A percentile compares a stretch with the other conserved stretches of the same genome.
phyloP scores from a whole-genome alignment of 92 coral and sea anemone genomes.

The Meandrina meandrites region DNA sequence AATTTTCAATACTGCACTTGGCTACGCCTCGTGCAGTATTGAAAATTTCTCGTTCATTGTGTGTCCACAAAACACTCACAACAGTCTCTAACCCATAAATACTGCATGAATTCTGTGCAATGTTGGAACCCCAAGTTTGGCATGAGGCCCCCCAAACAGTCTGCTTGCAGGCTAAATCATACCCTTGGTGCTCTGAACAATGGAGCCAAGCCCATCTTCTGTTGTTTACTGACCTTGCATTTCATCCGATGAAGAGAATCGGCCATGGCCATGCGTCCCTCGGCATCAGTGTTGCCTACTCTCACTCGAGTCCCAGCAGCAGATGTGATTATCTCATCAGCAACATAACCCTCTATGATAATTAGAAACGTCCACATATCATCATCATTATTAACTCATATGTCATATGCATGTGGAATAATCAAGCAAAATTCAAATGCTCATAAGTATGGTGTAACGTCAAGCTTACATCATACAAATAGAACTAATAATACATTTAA shows the following conservation, averaged over 20 bases:
- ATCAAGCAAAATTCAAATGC: too few species aligned
- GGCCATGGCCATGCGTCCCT: slow-evolving; percentile 96
- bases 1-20: too few species aligned
- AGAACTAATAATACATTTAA: too few species aligned
- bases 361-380: neutral
- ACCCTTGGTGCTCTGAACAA: neutral
- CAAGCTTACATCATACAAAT: too few species aligned
- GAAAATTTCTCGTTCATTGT: too few species aligned
- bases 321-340: slow-evolving; percentile 93
- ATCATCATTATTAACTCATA: too few species aligned
- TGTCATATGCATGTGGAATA: too few species aligned
- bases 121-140: neutral
- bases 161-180: neutral
- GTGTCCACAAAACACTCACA: too few species aligned
- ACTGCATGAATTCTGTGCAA: neutral
- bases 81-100: too few species aligned
- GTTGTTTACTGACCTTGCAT: slow-evolving; percentile 52
- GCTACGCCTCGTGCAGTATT: too few species aligned
- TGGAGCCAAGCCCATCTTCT: neutral
- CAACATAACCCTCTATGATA: slow-evolving; percentile 81
- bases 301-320: slow-evolving; percentile 94
- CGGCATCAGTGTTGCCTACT: slow-evolving; percentile 98
- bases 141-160: neutral
- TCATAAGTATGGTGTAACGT: too few species aligned
- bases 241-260: slow-evolving; percentile 84